Evolutionary conservation across 2,113 vertebrate species (phyloP).

Genomic region (Procavia capensis): DNA sequence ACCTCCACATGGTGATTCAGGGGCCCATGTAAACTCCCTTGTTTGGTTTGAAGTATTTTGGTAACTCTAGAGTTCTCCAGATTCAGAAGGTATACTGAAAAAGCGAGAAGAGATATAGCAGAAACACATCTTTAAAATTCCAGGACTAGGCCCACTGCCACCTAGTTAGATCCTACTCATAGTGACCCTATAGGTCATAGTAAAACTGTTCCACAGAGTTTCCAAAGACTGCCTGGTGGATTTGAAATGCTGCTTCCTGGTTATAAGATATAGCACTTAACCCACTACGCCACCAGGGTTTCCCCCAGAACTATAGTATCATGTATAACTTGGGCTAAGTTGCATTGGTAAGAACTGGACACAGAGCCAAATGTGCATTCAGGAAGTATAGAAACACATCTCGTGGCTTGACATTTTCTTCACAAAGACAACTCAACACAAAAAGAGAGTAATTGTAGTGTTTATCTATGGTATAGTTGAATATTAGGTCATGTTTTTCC

Average conservation of each 20-base stretch:
- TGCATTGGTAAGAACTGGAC: not conserved
- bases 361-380: not conserved
- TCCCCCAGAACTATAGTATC: not conserved
- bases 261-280: too few relatives aligned
- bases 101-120: accelerated
- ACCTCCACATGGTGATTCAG: not conserved
- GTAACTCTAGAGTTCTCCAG: not conserved
- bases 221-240: too few relatives aligned
- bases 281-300: too few relatives aligned
- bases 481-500: not conserved
- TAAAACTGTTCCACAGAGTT: too few relatives aligned
- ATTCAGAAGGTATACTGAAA: not conserved
- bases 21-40: accelerated
- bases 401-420: not conserved
- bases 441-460: not conserved
- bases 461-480: not conserved
- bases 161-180: too few relatives aligned
- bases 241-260: too few relatives aligned
- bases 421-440: not conserved
- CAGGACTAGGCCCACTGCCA: too few relatives aligned
- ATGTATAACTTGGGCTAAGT: not conserved
- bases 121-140: not conserved
- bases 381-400: not conserved
- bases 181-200: too few relatives aligned
- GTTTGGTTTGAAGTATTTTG: not conserved